These are phyloP conservation scores for Mylabris phalerata DNA, from an alignment of 1,140 invertebrate species.

Conservation along the genomic window DNA sequence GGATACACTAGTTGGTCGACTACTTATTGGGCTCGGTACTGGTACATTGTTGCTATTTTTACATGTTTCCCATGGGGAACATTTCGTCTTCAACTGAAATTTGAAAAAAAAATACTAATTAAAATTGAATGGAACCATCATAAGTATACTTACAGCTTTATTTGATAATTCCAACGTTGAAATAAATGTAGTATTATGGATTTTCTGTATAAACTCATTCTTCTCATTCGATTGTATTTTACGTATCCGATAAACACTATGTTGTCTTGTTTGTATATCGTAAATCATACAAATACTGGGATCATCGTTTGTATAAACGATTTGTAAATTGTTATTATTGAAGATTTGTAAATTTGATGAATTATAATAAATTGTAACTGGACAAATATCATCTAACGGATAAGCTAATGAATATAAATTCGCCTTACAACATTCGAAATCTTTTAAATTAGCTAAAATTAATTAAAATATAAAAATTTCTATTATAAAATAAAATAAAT, in stretches of 20 bases:
- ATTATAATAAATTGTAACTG: conserved; percentile 67
- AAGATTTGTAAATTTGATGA: conserved; percentile 44
- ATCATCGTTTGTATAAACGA: conserved; percentile 47
- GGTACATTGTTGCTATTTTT: conserved; percentile 19
- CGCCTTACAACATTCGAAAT: conserved; percentile 46
- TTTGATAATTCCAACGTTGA: conserved; percentile 23
- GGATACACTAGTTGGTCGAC: conserved; percentile 19
- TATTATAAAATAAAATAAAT: neutral
- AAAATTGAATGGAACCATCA: no score
- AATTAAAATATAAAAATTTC: neutral
- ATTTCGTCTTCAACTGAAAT: conserved; percentile 30
- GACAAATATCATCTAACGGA: conserved; percentile 83
- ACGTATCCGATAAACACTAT: conserved; percentile 76
- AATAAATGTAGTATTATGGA: conserved; percentile 11
- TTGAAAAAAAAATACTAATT: no score
- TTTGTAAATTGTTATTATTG: conserved; percentile 45
- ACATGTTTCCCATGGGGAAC: conserved; percentile 32
- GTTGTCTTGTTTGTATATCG: conserved; percentile 64
- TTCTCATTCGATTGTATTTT: conserved; percentile 65
- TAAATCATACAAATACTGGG: conserved; percentile 62
- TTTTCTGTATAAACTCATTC: conserved; percentile 37
- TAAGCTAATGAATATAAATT: conserved; percentile 77
- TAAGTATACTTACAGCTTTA: conserved; percentile 7
- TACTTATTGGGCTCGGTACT: conserved; percentile 29
- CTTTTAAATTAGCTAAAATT: conserved; percentile 20